Conservation (phyloP, 2,888 invertebrate species). For the Ashinkailepas kermadecensis region DNA sequence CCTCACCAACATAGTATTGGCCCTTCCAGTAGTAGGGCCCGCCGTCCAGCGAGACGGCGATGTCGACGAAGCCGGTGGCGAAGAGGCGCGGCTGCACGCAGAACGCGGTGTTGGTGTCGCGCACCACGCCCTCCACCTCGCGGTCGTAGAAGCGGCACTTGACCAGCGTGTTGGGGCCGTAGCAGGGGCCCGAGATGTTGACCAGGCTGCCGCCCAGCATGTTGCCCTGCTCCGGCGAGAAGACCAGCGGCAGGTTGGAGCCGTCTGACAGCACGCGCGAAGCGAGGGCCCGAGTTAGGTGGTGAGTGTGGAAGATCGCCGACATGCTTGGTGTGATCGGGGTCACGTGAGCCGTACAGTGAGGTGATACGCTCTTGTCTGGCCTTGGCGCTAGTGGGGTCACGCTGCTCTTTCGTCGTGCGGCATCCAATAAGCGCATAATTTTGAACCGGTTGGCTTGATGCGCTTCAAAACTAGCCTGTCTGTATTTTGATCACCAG, state of each 20-base stretch:
- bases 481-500: too few species aligned
- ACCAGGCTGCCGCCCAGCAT: slow-evolving; percentile 96
- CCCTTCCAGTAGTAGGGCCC: slow-evolving; percentile 79
- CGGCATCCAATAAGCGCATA: too few species aligned
- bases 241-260: slow-evolving; percentile 69
- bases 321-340: too few species aligned
- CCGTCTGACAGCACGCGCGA: slow-evolving; percentile 53
- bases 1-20: slow-evolving; percentile 79
- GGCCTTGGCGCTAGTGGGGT: too few species aligned
- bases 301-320: too few species aligned
- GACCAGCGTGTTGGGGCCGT: slow-evolving; percentile 64
- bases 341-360: too few species aligned
- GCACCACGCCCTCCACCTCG: slow-evolving; percentile 36
- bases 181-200: slow-evolving; percentile 94
- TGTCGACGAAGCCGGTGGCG: slow-evolving; percentile 79
- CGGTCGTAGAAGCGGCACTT: slow-evolving; percentile 51
- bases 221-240: slow-evolving; percentile 91
- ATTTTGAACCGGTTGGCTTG: too few species aligned
- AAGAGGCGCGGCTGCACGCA: slow-evolving; percentile 80
- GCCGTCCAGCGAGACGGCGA: slow-evolving; percentile 75
- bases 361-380: too few species aligned
- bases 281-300: background rate
- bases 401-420: too few species aligned
- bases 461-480: too few species aligned
- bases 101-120: slow-evolving; percentile 62